These are phyloP conservation scores for Epinephelus cyanopodus DNA, from an alignment of 2,113 vertebrate genomes.

Conservation along the genomic window DNA sequence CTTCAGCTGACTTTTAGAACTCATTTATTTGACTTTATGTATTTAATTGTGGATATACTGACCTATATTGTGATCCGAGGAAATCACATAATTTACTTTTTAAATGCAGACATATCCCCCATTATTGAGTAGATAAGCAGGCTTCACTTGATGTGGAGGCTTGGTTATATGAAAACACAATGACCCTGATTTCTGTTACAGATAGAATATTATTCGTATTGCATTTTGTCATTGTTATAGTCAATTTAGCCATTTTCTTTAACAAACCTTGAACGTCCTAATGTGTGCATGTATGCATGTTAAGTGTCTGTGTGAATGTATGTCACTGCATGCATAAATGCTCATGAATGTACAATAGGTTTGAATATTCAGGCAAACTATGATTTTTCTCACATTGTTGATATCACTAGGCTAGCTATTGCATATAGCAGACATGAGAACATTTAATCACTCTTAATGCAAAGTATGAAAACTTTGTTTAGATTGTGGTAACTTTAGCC, in stretches of 20 bases:
- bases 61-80: constrained; percentile 27
- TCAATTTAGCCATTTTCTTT: neutral
- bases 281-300: neutral
- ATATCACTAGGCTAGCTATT: neutral
- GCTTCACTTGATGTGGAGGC: neutral
- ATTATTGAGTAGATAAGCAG: too few species aligned
- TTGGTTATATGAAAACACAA: neutral
- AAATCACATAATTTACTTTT: neutral
- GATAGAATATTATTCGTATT: neutral
- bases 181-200: neutral
- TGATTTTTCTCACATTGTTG: constrained; percentile 6
- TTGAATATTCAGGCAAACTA: neutral
- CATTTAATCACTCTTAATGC: constrained; percentile 26
- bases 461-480: constrained; percentile 37
- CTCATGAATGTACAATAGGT: neutral
- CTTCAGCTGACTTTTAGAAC: neutral
- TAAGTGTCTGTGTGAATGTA: neutral
- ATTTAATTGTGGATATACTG: neutral
- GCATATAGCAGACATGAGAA: neutral
- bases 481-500: neutral
- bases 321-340: neutral
- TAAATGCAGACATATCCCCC: too few species aligned
- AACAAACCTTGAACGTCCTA: neutral
- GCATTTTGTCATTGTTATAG: constrained; percentile 1
- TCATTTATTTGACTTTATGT: neutral